Evolutionary conservation across 2,888 invertebrate genomes (phyloP).

Genomic region (Rambutsinella grinnellia): DNA sequence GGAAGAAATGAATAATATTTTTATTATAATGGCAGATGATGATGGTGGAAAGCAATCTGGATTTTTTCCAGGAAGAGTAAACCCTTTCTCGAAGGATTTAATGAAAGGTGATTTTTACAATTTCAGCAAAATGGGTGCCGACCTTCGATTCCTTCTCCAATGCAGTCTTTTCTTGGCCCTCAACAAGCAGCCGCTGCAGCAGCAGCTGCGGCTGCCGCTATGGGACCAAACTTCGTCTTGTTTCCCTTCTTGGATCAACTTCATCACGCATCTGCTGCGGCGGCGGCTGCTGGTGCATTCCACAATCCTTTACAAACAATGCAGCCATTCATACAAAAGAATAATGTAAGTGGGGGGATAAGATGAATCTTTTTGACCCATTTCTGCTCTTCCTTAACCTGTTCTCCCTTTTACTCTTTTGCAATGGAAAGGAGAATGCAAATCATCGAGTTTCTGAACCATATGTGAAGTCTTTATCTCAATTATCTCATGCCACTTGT

Average conservation of each 20-base stretch:
- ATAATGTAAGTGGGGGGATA: conserved; percentile 61
- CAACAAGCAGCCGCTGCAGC: conserved; percentile 59
- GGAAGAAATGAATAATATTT: too few species aligned
- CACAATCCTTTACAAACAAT: conserved; percentile 64
- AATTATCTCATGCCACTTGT: not conserved
- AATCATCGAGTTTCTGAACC: not conserved
- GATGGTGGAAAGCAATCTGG: too few species aligned
- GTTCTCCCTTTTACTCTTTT: conserved; percentile 2
- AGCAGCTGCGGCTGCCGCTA: conserved; percentile 60
- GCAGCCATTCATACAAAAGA: conserved; percentile 66
- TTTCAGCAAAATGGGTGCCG: conserved; percentile 63
- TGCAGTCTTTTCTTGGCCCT: conserved; percentile 62
- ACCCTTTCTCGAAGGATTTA: conserved; percentile 13
- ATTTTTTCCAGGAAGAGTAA: not conserved
- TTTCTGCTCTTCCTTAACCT: not conserved
- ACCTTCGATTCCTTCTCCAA: conserved; percentile 63
- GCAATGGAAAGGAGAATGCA: not conserved
- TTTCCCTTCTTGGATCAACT: conserved; percentile 66
- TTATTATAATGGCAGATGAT: too few species aligned
- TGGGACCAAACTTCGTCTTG: conserved; percentile 65
- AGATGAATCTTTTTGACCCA: conserved; percentile 1
- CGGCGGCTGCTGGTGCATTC: conserved; percentile 60
- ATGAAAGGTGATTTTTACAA: conserved; percentile 1
- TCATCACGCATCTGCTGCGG: conserved; percentile 60
- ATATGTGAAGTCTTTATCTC: not conserved